phyloP scores from a whole-genome alignment of 1,140 invertebrate species.

The Fopius arisanus region DNA sequence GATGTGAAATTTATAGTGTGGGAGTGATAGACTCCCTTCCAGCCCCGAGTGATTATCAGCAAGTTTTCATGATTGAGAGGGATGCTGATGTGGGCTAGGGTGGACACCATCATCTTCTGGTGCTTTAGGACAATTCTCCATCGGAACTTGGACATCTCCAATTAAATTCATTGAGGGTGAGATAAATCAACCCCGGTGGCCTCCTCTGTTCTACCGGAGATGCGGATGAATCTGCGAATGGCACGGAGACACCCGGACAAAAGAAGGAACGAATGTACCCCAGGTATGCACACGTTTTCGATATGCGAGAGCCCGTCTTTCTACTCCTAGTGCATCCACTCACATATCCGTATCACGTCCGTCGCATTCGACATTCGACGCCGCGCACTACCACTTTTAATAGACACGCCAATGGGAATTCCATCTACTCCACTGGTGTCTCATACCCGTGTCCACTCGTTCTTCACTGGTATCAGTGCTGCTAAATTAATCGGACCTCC shows the following conservation, averaged over 20 bases:
- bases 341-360: constrained; percentile 22
- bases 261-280: neutral
- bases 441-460: constrained; percentile 7
- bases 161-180: neutral
- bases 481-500: neutral
- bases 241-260: neutral
- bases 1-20: neutral
- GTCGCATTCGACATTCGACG: constrained; percentile 29
- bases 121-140: neutral
- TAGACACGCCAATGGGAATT: constrained; percentile 27
- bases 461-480: neutral
- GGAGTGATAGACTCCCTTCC: neutral
- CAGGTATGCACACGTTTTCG: constrained; percentile 17
- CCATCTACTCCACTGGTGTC: neutral
- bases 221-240: neutral
- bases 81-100: neutral
- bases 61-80: neutral
- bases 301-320: constrained; percentile 2
- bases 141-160: neutral
- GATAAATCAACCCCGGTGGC: neutral
- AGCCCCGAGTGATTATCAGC: neutral
- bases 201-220: neutral
- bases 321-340: constrained; percentile 7
- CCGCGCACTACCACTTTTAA: constrained; percentile 24
- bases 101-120: neutral